Percentiles rank a stretch among this genome's conserved stretches.
phyloP scores from a whole-genome alignment of 2,113 vertebrate genomes.

The Serilophus lunatus region DNA sequence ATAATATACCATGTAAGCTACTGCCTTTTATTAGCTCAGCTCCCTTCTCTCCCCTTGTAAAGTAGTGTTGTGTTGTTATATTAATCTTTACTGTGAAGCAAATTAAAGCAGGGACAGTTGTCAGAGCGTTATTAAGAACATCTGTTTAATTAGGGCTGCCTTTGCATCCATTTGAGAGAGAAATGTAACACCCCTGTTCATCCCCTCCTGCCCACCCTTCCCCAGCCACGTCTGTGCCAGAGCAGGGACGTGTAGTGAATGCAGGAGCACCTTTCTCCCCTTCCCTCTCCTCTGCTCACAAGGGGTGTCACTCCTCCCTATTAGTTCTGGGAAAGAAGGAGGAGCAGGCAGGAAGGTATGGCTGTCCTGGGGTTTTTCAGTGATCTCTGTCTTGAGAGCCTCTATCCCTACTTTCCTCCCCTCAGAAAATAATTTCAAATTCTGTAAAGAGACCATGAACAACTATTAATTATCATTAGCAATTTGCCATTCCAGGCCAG shows the following conservation, averaged over 20 bases:
- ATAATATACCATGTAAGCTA: constrained; percentile 46
- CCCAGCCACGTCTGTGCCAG: not conserved
- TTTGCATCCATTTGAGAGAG: not conserved
- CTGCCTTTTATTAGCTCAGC: constrained; percentile 40
- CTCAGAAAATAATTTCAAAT: constrained; percentile 21
- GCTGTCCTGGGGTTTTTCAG: not conserved
- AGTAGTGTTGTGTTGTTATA: constrained; percentile 8
- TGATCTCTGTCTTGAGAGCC: not conserved
- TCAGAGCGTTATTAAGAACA: constrained; percentile 42
- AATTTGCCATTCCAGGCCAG: constrained; percentile 56
- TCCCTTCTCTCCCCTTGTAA: constrained; percentile 37
- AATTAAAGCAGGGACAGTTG: constrained; percentile 60
- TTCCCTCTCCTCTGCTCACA: not conserved
- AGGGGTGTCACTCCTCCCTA: not conserved
- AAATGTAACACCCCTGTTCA: not conserved
- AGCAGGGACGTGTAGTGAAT: not conserved
- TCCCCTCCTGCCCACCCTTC: not conserved
- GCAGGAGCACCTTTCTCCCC: not conserved
- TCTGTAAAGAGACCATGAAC: constrained; percentile 32
- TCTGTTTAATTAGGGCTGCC: constrained; percentile 50
- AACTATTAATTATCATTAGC: constrained; percentile 65
- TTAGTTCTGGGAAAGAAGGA: not conserved
- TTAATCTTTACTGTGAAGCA: constrained; percentile 54
- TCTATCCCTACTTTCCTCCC: not conserved
- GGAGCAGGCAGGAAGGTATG: not conserved